These are phyloP conservation scores for Agriotes lineatus DNA, from an alignment of 2,888 invertebrate species.

Conservation along the genomic window DNA sequence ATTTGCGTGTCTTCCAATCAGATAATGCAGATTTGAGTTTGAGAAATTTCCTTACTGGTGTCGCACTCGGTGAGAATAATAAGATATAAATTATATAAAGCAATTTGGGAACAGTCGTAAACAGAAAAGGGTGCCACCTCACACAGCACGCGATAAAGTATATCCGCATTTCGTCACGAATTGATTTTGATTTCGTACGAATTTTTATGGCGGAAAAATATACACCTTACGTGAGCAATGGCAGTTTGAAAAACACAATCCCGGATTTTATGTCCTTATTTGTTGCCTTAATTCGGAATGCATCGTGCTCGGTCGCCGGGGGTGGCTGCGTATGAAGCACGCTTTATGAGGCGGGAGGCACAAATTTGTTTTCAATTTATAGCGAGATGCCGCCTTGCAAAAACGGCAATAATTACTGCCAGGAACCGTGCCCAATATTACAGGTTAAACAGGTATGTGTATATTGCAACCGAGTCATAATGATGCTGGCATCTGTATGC, in stretches of 20 bases:
- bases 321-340: not conserved
- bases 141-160: constrained; percentile 28
- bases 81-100: constrained; percentile 28
- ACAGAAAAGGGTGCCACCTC: constrained; percentile 28
- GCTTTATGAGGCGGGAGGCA: not conserved
- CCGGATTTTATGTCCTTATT: constrained; percentile 5
- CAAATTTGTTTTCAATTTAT: not conserved
- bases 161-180: constrained; percentile 19
- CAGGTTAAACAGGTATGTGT: constrained; percentile 13
- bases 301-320: not conserved
- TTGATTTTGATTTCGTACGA: constrained; percentile 23
- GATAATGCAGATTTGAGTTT: constrained; percentile 33
- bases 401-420: not conserved
- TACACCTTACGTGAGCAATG: not conserved
- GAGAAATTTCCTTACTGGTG: constrained; percentile 25
- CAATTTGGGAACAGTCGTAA: constrained; percentile 29
- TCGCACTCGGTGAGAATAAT: constrained; percentile 21
- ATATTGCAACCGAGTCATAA: constrained; percentile 23
- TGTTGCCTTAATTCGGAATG: not conserved
- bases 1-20: constrained; percentile 33
- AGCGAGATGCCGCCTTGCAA: not conserved
- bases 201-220: constrained; percentile 17
- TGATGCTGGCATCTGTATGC: constrained; percentile 31
- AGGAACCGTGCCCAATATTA: not conserved
- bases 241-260: constrained; percentile 15